Base-by-base conservation (phyloP, 2,113 vertebrate species). In the Menidia beryllina region DNA sequence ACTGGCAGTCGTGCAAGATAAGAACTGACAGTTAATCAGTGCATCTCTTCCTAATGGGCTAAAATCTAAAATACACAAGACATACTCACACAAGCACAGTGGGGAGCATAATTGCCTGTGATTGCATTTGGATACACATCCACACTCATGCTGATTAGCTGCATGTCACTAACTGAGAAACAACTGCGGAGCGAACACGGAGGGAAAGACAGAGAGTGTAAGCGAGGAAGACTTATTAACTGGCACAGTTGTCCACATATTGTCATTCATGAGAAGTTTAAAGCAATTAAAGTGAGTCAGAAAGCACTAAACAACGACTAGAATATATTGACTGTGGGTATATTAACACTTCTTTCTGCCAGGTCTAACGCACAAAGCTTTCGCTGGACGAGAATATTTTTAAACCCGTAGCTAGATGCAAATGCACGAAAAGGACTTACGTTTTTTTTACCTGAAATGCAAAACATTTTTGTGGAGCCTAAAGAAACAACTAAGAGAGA, bases 61-160 rank as follows among this genome's bases (percentile, higher is more conserved):
- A 51, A 79, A 81, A 85, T 75, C 62, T 58, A 78, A 77, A 39
- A 72, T 36, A 19, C 54, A 50, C 55, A 59, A 62, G 54, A 60
- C 53, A 62, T 21, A 66, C 12, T 13, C 69, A 73, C 71, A 73
- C 50, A 56, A 39, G 65, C 83, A 69, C 84, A 81, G 81, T 83
- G 27, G 56, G 85, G 49, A 75, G 66, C 45, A 75, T 88, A 88
- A 90, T 86, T 87, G 81, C 79, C 69, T 79, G 74, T 88, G 88
- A 90, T 86, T 90, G 79, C 85, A 69, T 84, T 86, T 83, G 81
- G 81, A 84, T 83, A 77, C 65, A 52, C 65, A 69, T 87, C 80
- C 72, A 81, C 73, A 64, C 84, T 84, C 73, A 56, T 38, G 70
- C 71, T 90, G 86, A 90, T 90, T 83, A 75, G 66, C 72, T 23